Conservation (phyloP, 92 coral and sea anemone species). For the Desmophyllum pertusum region DNA sequence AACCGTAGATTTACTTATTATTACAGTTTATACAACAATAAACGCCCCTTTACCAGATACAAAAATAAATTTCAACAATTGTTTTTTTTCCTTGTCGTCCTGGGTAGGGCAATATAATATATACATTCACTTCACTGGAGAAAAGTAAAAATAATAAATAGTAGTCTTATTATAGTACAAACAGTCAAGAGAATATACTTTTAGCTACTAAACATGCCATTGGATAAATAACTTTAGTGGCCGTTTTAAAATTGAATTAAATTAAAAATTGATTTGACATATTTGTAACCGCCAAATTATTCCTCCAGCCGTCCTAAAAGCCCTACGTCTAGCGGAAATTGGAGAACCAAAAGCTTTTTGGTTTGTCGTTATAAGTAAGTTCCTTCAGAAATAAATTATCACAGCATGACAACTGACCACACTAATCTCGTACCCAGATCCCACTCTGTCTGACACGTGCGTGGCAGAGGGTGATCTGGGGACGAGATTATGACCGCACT, state of each 20-base stretch:
- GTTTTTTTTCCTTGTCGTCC: not conserved
- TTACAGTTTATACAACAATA: slow-evolving; percentile 13
- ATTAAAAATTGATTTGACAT: not conserved
- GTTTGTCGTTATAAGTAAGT: too few relatives aligned
- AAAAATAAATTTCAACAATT: slow-evolving; percentile 33
- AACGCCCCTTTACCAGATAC: slow-evolving; percentile 24
- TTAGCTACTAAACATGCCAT: not conserved
- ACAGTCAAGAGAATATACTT: not conserved
- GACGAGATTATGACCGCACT: too few relatives aligned
- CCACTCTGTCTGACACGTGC: too few relatives aligned
- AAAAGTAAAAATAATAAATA: not conserved
- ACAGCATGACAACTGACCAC: too few relatives aligned
- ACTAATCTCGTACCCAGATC: too few relatives aligned
- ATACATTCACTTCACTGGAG: not conserved
- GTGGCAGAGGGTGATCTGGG: too few relatives aligned
- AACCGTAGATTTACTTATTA: not conserved
- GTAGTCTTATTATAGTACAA: not conserved
- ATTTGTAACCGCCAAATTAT: too few relatives aligned
- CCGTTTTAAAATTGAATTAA: not conserved
- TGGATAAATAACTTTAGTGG: not conserved
- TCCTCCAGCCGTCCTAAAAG: not conserved
- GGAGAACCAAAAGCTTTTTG: too few relatives aligned
- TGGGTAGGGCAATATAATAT: not conserved
- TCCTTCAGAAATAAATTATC: too few relatives aligned
- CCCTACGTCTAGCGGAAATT: not conserved